Conservation (phyloP, 2,797 vertebrate species). For the Gorsachius magnificus region DNA sequence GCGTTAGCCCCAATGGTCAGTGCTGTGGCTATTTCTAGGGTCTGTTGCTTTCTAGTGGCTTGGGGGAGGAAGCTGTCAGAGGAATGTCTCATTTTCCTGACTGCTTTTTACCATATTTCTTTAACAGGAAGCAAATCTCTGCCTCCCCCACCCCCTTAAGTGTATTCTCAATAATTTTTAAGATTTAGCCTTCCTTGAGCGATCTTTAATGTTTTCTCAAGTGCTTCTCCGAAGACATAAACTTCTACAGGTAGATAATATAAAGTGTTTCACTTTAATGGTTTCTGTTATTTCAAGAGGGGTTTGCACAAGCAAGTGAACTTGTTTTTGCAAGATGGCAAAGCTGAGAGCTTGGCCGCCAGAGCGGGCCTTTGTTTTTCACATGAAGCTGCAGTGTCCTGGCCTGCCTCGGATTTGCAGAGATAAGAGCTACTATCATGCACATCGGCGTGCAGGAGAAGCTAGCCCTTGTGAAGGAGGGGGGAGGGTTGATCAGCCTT, state of each 20-base stretch:
- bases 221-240: background rate
- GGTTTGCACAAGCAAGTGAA: background rate
- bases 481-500: background rate
- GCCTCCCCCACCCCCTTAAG: fast-evolving
- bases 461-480: background rate
- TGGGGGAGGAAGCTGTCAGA: background rate
- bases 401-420: background rate
- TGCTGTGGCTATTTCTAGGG: background rate
- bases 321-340: background rate
- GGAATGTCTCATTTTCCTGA: background rate
- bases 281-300: background rate
- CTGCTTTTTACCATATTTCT: background rate
- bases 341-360: background rate
- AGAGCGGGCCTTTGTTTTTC: background rate
- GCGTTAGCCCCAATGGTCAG: background rate
- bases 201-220: background rate
- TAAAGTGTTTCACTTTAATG: background rate
- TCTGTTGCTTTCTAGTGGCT: background rate
- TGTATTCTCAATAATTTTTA: background rate
- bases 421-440: background rate
- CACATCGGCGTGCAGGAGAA: background rate
- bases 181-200: background rate
- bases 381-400: background rate
- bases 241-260: background rate
- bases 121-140: background rate